Conservation (phyloP, 2,888 invertebrate genomes). For the Drosophila bunnanda region DNA sequence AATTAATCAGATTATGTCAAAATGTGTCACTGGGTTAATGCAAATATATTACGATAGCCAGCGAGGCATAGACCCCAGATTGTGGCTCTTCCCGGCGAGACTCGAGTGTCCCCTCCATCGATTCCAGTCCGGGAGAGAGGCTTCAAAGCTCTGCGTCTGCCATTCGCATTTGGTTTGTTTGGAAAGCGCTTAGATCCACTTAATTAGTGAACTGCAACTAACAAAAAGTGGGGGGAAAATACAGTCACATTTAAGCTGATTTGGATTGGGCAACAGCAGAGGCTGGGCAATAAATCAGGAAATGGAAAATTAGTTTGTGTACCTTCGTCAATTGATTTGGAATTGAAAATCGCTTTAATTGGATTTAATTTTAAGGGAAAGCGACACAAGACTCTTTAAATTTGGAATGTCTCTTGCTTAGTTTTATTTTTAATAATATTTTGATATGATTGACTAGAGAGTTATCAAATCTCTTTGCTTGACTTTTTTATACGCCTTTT, state of each 20-base stretch:
- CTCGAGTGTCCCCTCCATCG: not conserved
- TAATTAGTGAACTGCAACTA: conserved; percentile 61
- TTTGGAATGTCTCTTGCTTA: too few species aligned
- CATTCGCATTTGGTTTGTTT: conserved; percentile 37
- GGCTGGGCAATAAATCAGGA: conserved; percentile 26
- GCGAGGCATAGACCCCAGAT: conserved; percentile 9
- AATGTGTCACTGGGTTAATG: conserved; percentile 80
- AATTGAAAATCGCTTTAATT: conserved; percentile 7
- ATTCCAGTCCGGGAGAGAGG: conserved; percentile 15
- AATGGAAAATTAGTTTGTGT: conserved; percentile 20
- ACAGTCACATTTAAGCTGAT: conserved; percentile 63
- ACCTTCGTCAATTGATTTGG: conserved; percentile 9
- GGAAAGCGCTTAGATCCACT: conserved; percentile 63
- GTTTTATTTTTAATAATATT: not conserved
- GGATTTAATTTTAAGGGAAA: conserved; percentile 3
- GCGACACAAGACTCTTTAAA: not conserved
- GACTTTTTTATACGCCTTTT: not conserved
- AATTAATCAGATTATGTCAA: conserved; percentile 80
- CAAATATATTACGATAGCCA: conserved; percentile 68
- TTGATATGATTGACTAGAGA: not conserved
- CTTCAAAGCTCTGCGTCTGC: conserved; percentile 42
- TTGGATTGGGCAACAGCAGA: conserved; percentile 19
- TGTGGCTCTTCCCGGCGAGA: not conserved
- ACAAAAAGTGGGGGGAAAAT: conserved; percentile 26
- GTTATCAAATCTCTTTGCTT: not conserved